Percentiles rank a stretch among this genome's conserved stretches.
Conservation (phyloP, 2,797 vertebrate species). For the Amniataba percoides region DNA sequence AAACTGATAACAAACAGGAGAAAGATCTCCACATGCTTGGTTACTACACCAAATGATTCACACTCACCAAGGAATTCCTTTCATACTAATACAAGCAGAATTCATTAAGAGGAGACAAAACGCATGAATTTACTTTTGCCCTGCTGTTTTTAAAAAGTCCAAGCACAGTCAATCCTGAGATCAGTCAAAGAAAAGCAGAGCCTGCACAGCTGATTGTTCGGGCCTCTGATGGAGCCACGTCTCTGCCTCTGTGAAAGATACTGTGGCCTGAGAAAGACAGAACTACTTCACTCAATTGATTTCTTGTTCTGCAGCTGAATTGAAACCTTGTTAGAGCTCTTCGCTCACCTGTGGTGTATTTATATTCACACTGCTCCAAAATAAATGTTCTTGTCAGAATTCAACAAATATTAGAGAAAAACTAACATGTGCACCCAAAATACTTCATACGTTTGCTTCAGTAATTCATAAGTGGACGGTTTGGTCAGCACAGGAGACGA, state of each 20-base stretch:
- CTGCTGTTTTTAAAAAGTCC: not conserved
- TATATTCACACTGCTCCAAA: slow-evolving; percentile 22
- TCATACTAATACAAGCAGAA: not conserved
- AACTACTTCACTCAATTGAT: not conserved
- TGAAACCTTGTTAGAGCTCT: slow-evolving; percentile 23
- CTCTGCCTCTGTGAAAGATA: not conserved
- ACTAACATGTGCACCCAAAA: slow-evolving; percentile 11
- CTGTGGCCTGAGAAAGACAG: not conserved
- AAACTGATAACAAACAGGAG: not conserved
- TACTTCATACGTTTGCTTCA: not conserved
- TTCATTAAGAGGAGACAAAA: not conserved
- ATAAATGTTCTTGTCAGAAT: slow-evolving; percentile 39
- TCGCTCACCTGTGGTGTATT: slow-evolving; percentile 29
- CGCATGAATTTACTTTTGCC: not conserved
- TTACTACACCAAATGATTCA: not conserved
- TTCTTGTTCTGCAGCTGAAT: slow-evolving; percentile 19
- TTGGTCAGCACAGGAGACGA: not conserved
- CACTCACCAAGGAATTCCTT: not conserved
- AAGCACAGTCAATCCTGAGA: not conserved
- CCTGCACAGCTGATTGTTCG: not conserved
- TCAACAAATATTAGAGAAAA: slow-evolving; percentile 41
- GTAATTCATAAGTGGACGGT: not conserved
- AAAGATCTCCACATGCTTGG: not conserved
- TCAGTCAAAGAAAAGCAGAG: not conserved
- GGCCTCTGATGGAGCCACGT: not conserved